Percentiles rank a stretch among this genome's conserved stretches.
phyloP scores from a whole-genome alignment of 2,797 vertebrate genomes.

The Rhyacichthys aspro region DNA sequence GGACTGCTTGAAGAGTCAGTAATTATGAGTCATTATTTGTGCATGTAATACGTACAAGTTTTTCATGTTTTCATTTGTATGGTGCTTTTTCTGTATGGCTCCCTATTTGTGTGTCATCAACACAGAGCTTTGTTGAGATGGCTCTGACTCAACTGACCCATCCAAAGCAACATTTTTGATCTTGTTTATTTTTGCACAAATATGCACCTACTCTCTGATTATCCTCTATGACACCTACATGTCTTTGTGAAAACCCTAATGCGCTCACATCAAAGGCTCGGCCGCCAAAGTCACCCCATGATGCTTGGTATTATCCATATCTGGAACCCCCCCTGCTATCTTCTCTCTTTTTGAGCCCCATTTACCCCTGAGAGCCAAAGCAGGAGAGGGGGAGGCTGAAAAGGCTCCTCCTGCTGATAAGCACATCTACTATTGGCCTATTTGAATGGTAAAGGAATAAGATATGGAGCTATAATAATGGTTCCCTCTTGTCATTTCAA shows the following conservation, averaged over 20 bases:
- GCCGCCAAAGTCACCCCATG: constrained; percentile 60
- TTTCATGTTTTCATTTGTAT: constrained; percentile 2
- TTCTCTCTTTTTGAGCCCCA: constrained; percentile 49
- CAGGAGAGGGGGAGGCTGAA: constrained; percentile 48
- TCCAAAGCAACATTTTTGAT: constrained; percentile 28
- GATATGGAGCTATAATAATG: constrained; percentile 60
- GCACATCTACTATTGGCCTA: constrained; percentile 56
- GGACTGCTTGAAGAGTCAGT: too few species aligned
- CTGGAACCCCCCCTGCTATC: constrained; percentile 50
- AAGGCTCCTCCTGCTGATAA: constrained; percentile 62
- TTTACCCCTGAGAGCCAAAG: constrained; percentile 64
- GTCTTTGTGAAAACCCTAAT: constrained; percentile 52
- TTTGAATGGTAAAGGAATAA: constrained; percentile 56
- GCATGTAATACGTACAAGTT: too few species aligned
- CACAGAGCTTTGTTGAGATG: constrained; percentile 11
- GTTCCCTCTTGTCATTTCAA: constrained; percentile 56
- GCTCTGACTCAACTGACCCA: constrained; percentile 6
- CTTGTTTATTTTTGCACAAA: constrained; percentile 32
- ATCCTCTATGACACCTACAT: constrained; percentile 29
- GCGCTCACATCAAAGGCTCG: constrained; percentile 73
- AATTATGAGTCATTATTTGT: too few species aligned
- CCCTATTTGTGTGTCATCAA: constrained; percentile 4
- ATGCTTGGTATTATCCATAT: constrained; percentile 71
- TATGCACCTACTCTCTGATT: constrained; percentile 22
- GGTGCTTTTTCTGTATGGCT: constrained; percentile 1